Evolutionary conservation across 2,113 vertebrate genomes (phyloP).

Genomic region (Lepus europaeus): DNA sequence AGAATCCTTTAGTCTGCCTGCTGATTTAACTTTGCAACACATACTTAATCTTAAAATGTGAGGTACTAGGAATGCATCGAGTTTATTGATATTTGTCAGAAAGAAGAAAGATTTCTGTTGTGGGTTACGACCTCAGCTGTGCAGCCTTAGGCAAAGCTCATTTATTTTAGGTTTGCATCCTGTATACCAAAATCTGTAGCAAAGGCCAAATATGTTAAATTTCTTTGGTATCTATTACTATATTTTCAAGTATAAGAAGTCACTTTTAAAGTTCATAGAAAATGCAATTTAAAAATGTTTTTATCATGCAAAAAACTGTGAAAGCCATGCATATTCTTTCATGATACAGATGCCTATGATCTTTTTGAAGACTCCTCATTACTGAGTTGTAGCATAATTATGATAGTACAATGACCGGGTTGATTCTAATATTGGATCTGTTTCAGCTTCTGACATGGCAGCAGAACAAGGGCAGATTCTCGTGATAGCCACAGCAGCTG

Average conservation of each 20-base stretch:
- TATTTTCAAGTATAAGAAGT: not conserved
- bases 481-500: slow-evolving; percentile 96
- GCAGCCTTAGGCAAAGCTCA: not conserved
- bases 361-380: too few relatives aligned
- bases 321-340: too few relatives aligned
- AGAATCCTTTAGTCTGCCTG: not conserved
- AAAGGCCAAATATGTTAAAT: not conserved
- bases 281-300: too few relatives aligned
- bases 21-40: not conserved
- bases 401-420: not conserved
- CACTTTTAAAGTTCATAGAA: too few relatives aligned
- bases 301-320: too few relatives aligned
- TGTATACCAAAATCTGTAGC: not conserved
- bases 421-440: slow-evolving; percentile 67
- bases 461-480: slow-evolving; percentile 96
- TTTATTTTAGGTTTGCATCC: slow-evolving; percentile 17
- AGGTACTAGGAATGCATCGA: not conserved
- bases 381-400: not conserved
- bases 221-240: not conserved
- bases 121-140: not conserved
- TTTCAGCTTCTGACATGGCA: slow-evolving; percentile 95
- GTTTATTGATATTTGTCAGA: not conserved
- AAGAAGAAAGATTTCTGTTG: not conserved
- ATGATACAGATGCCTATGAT: too few relatives aligned
- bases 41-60: not conserved